Evolutionary conservation across 1,140 invertebrate genomes (phyloP), one percentile per base, ranked within the genome.

Genomic region (Elysia chlorotica): DNA sequence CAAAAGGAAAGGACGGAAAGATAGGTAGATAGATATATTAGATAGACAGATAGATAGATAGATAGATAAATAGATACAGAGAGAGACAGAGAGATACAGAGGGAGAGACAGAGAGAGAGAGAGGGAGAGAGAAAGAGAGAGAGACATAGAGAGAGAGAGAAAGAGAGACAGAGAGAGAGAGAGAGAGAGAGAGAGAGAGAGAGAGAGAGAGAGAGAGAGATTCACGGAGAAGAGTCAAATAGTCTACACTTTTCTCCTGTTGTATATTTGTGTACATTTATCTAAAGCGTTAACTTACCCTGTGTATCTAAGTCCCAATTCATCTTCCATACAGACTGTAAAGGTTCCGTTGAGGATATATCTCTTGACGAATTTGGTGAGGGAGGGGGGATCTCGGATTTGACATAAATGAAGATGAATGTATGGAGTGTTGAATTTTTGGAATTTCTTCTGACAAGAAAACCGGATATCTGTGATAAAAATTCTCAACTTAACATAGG

Each of bases 1-100:
- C 28, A 70, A 23, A 57, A 33, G 35, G 53, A 57, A 33, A 70
- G 67, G 25, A 5, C 17, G 35, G 25, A 23, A 38, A 19, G 38
- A 5, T 37, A 25, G 28, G 36, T 14, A 37, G 31, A 65, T 5
- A 38, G 2, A 65, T 14, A 35, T 25, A 23, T n/a, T 21, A 38
- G 56, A 33, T 31, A 68, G 37, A 57, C 10, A 70, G 30, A 70
- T 1, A 57, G 10, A 68, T 0, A 68, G 65, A 53, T 2, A 53
- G 38, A n/a, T n/a, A 35, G 36, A 37, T 14, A 37, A 25, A 65
- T 5, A 38, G 2, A 65, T 14, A 35, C 33, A 23, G 33, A 38
- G 56, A 33, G 54, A 68, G 37, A 57, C 10, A 70, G 30, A 70
- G 4, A 57, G 17, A 57, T 28, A 57, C 17, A 57, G 33, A 70